Evolutionary conservation across 2,797 vertebrate species (phyloP), one percentile per base, ranked within the genome.

Genomic region (Salmo trutta): DNA sequence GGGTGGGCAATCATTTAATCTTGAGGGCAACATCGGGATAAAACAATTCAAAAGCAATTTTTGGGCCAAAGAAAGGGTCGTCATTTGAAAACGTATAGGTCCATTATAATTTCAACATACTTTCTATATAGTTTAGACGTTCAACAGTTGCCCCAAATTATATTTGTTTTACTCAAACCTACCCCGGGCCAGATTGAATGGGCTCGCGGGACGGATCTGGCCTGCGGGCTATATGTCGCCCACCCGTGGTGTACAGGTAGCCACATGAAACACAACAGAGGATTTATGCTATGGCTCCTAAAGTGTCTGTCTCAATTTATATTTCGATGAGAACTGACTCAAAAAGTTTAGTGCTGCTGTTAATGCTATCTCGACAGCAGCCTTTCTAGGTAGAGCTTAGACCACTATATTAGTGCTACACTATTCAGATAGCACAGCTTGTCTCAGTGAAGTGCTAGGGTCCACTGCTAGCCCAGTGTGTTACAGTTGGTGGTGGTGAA

Each of bases 401-500:
- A 47, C 41, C 41, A 82, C 69, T 77, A 66, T 59, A 19, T 29
- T 52, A 67, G 33, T 31, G 66, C 31, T 77, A 65, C 81, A 41
- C 78, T 76, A 24, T 72, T 71, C 56, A 70, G 71, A 59, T 5
- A 62, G n/a, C 41, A 62, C 41, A 74, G 19, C 33, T 6, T 73
- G 64, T 29, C 19, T 51, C 68, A 67, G 62, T 73, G 77, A 29
- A 79, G 74, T 79, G 56, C 82, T 62, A 84, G 59, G 59, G 52
- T 73, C 59, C 15, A 64, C 59, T 64, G 19, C 53, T 56, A 56
- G 6, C 53, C 10, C 41, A 75, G 71, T 77, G 74, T 81, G 73
- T 84, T 82, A 78, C 75, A 77, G 77, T 5, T 84, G 71, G 53
- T 76, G 69, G 79, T 84, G 81, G 86, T 83, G 81, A n/a, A 87